Conservation (phyloP, 2,888 invertebrate species). For the Labia minor region DNA sequence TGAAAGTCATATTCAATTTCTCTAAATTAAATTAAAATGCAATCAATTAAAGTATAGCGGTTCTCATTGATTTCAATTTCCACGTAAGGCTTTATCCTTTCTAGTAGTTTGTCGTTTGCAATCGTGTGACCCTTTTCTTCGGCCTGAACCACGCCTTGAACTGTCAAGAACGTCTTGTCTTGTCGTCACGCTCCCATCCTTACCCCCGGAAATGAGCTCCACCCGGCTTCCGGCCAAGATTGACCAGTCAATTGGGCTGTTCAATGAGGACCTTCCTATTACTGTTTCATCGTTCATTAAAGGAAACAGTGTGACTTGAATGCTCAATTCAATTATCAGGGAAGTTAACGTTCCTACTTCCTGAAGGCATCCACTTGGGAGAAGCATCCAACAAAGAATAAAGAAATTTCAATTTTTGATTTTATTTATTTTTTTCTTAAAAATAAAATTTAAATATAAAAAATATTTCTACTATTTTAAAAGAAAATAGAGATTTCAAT, state of each 20-base stretch:
- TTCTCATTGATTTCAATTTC: neutral
- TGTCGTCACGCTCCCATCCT: neutral
- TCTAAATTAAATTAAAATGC: neutral
- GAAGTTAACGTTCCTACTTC: no score
- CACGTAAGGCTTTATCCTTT: neutral
- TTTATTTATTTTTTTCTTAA: no score
- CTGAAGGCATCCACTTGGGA: no score
- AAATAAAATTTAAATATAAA: no score
- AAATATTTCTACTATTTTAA: no score
- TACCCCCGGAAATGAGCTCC: neutral
- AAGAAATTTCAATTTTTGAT: no score
- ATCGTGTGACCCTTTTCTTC: neutral
- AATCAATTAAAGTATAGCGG: neutral
- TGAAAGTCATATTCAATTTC: neutral
- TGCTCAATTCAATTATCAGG: neutral
- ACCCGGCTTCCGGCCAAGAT: constrained; percentile 2
- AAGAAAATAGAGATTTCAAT: no score
- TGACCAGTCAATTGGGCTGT: constrained; percentile 6
- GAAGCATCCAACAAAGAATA: no score
- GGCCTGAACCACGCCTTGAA: neutral
- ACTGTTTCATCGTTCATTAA: constrained; percentile 2
- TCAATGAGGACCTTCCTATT: constrained; percentile 13
- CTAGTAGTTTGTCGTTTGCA: no score
- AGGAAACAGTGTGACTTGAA: constrained; percentile 1
- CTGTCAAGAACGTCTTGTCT: neutral